A percentile compares a stretch with the other conserved stretches of the same genome.
Evolutionary conservation across 2,888 invertebrate species (phyloP).

Genomic region (Drosophila atroscutellata): DNA sequence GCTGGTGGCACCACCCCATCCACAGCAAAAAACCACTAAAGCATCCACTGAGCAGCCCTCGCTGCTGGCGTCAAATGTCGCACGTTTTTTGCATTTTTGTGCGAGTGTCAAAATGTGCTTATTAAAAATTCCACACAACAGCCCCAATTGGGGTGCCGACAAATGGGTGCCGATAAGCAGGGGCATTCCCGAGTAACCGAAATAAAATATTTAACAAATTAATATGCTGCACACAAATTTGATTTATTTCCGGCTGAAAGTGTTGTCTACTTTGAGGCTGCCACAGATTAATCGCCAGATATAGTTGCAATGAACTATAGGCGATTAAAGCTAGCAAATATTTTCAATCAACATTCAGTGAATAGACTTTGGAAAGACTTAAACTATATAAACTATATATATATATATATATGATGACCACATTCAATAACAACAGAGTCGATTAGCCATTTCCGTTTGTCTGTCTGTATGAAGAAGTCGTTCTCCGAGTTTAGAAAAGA

Average conservation of each 20-base stretch:
- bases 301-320: background rate
- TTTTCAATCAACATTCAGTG: background rate
- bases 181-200: background rate
- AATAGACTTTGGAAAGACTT: background rate
- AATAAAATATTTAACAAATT: slow-evolving; percentile 39
- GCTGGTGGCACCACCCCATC: background rate
- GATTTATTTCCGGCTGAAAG: slow-evolving; percentile 17
- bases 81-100: slow-evolving; percentile 70
- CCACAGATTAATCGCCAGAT: background rate
- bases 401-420: background rate
- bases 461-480: background rate
- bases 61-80: slow-evolving; percentile 78
- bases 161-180: background rate
- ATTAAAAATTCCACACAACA: slow-evolving; percentile 74
- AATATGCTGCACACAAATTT: slow-evolving; percentile 21
- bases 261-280: slow-evolving; percentile 44
- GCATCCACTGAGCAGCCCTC: background rate
- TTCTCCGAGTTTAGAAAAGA: background rate
- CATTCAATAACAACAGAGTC: background rate
- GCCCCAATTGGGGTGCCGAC: background rate
- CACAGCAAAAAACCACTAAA: background rate
- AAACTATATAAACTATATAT: background rate
- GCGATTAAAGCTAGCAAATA: background rate
- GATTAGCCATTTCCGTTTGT: background rate
- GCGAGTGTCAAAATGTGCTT: slow-evolving; percentile 82